These are phyloP conservation scores for Ectropis crepuscularia DNA, from an alignment of 2,888 invertebrate genomes.

Conservation along the genomic window DNA sequence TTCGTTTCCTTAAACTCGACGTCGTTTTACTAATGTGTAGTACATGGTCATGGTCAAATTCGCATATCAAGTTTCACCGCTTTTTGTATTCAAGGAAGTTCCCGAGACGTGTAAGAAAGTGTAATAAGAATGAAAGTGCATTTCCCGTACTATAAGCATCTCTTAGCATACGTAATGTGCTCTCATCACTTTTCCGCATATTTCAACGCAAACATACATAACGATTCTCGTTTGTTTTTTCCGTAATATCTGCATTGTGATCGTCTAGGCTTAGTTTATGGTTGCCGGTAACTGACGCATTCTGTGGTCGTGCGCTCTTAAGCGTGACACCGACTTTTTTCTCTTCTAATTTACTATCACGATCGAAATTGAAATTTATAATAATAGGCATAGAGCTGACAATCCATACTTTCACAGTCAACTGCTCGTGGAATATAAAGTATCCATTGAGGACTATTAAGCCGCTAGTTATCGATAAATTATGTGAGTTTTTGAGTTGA, in stretches of 20 bases:
- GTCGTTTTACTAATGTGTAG: slow-evolving; percentile 42
- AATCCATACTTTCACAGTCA: slow-evolving; percentile 17
- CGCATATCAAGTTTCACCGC: slow-evolving; percentile 66
- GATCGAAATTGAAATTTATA: slow-evolving; percentile 40
- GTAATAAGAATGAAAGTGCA: slow-evolving; percentile 35
- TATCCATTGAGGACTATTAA: slow-evolving; percentile 31
- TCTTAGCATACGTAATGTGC: slow-evolving; percentile 29
- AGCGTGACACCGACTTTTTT: slow-evolving; percentile 67
- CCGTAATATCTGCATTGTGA: slow-evolving; percentile 31
- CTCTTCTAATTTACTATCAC: slow-evolving; percentile 29
- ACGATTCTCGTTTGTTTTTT: slow-evolving; percentile 27
- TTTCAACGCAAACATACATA: slow-evolving; percentile 28
- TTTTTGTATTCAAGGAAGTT: slow-evolving; percentile 67
- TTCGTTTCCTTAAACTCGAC: slow-evolving; percentile 10
- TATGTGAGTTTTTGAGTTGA: slow-evolving; percentile 33
- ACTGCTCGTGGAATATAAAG: slow-evolving; percentile 27
- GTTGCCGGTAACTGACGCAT: slow-evolving; percentile 48
- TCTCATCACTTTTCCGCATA: slow-evolving; percentile 32
- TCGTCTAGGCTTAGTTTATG: slow-evolving; percentile 38
- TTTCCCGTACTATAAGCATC: slow-evolving; percentile 55
- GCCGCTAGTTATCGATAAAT: slow-evolving; percentile 37
- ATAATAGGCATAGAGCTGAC: slow-evolving; percentile 21
- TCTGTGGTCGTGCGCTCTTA: slow-evolving; percentile 57
- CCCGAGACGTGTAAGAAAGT: slow-evolving; percentile 52
- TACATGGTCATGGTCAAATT: slow-evolving; percentile 57